Evolutionary conservation across 2,888 invertebrate genomes (phyloP), one percentile per base, ranked within the genome.

Genomic region (Carpatolechia fugitivella): DNA sequence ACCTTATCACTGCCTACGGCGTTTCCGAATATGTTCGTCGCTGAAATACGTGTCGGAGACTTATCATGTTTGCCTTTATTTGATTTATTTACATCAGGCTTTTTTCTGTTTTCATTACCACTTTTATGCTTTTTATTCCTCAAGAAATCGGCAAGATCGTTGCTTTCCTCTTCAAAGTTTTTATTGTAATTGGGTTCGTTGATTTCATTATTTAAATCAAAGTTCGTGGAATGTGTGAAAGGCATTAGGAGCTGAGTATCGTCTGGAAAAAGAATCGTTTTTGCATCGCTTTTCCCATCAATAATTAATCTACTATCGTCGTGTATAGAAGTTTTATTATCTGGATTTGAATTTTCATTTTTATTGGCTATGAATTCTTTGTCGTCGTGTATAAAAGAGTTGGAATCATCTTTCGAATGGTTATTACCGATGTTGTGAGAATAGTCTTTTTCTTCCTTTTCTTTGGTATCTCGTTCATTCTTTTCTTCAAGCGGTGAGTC

Each of bases 1-100:
- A 82, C 78, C 59, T 82, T 73, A 0, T 71, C 76, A 16, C 72
- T 78, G 0, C 72, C 76, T 11, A 77, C 60, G 1, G 77, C 63
- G 33, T 75, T 80, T 0, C 79, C 81, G 20, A 71, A 78, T 4
- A 80, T 53, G 5, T 69, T 49, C 6, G 14, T 13, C 31, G 48
- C 48, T 14, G 13, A 14, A 29, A 47, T 40, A 18, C 40, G 14
- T 10, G 18, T 40, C 16, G 40, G 40, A 16, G 18, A 8, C 16
- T 10, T 40, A 13, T 40, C 16, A 16, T 40, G 14, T 16, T 40
- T 40, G 8, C 10, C 40, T 40, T 40, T 40, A 10, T 40, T 6
- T 8, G 7, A 6, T 14, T 18, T 18, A 8, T 40, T 14, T 18
- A 10, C 1, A 40, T 7, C 14, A 31, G 30, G 30, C 16, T 60